Evolutionary conservation across 2,797 vertebrate genomes (phyloP), one percentile per base, ranked within the genome.

Genomic region (Phalloptychus januarius): DNA sequence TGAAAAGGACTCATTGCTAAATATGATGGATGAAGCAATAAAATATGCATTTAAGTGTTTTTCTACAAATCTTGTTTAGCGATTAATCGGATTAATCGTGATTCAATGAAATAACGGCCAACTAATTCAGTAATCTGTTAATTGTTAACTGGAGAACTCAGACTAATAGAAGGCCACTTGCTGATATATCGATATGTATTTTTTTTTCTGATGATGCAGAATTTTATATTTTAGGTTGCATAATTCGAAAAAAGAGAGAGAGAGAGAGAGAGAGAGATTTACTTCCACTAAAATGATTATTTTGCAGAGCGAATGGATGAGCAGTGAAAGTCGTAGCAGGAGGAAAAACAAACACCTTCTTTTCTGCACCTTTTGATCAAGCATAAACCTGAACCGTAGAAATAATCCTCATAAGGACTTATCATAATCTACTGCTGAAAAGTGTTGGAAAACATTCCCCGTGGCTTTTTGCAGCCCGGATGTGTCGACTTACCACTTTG

Each of bases 401-500:
- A 44, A 28, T 44, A 16, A 44, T 45, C 67, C 67, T 16, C 12
- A 28, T 45, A 44, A 70, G 38, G 42, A 72, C 56, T 79, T 79
- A 54, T 46, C 58, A 7, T 40, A 78, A 80, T 45, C 0, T 72
- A 7, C 23, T 54, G 2, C 1, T 23, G 75, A 23, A 73, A 20
- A 76, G 33, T 16, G n/a, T 25, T 45, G 42, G 8, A 70, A 45
- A 70, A 16, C 40, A 6, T 15, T 48, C 18, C 44, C 44, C 8
- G 8, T 56, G 72, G 72, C 38, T 3, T 65, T 54, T 69, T 33
- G 38, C 40, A 56, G 46, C 13, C 36, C 23, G 61, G 23, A 12
- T 52, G 40, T 73, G 44, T 20, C 58, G 5, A 96, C 97, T 97
- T 92, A 99, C 98, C 96, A 96, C 95, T 98, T 98, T 99, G 38